Conservation (phyloP, 2,888 invertebrate genomes). For the Lasioglossum leucozonium region DNA sequence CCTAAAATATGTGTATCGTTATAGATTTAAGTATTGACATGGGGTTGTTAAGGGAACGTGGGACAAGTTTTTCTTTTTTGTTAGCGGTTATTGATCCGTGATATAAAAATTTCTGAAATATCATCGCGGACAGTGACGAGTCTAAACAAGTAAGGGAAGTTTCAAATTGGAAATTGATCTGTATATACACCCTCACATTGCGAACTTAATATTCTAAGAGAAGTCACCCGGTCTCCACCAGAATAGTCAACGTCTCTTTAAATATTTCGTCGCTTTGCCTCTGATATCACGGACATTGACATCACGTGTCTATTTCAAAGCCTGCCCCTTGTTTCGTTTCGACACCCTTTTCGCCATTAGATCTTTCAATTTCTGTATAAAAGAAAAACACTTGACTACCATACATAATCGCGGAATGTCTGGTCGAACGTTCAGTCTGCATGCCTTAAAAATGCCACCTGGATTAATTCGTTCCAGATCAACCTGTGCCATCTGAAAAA, state of each 20-base stretch:
- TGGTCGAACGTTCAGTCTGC: background rate
- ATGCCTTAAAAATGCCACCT: background rate
- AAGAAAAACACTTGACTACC: background rate
- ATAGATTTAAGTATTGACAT: too few species aligned
- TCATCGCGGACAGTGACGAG: background rate
- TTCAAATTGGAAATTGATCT: background rate
- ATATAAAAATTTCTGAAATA: background rate
- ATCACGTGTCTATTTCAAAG: too few species aligned
- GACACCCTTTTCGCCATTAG: background rate
- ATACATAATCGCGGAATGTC: background rate
- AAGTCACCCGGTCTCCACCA: background rate
- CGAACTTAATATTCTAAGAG: background rate
- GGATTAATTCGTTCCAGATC: background rate
- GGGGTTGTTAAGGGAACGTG: too few species aligned
- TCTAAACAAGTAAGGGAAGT: background rate
- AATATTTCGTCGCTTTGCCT: background rate
- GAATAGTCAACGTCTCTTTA: background rate
- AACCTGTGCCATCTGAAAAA: background rate
- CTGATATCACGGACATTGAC: background rate
- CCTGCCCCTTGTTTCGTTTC: background rate
- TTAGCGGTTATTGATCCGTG: background rate
- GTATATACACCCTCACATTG: background rate
- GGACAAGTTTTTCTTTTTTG: background rate
- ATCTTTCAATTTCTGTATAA: too few species aligned
- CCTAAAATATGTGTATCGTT: too few species aligned